A percentile compares a stretch with the other conserved stretches of the same genome.
Evolutionary conservation across 2,113 vertebrate genomes (phyloP).

Genomic region (Grallaria varia): DNA sequence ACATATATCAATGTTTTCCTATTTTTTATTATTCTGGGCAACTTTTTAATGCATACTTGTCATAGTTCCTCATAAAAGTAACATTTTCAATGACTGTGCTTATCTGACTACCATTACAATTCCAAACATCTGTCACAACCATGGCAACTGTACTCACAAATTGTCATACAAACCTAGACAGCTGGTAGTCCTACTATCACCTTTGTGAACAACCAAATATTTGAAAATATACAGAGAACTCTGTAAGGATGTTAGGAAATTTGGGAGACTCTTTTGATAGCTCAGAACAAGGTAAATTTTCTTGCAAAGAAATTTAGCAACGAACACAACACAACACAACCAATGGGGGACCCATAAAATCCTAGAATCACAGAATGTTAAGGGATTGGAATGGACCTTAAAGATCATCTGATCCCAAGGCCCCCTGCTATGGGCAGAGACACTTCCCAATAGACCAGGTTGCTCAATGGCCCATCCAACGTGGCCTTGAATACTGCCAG

Average conservation of each 20-base stretch:
- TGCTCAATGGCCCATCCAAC: background rate
- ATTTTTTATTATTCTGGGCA: background rate
- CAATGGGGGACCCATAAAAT: rapidly evolving
- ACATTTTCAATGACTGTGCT: background rate
- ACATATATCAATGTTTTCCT: background rate
- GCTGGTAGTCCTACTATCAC: background rate
- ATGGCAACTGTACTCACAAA: background rate
- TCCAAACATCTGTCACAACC: background rate
- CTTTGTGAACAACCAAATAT: background rate
- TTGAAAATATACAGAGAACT: background rate
- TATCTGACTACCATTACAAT: background rate
- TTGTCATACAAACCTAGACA: background rate
- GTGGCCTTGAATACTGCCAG: background rate
- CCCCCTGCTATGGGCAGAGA: background rate
- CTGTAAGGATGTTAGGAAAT: background rate
- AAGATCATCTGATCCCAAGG: background rate
- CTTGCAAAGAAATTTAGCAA: background rate
- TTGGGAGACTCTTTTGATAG: background rate
- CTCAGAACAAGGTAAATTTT: background rate
- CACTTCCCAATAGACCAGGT: background rate
- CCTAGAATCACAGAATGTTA: background rate
- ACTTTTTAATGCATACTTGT: background rate
- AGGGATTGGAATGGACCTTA: background rate
- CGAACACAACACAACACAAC: background rate
- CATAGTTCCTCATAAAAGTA: background rate